Conservation (phyloP, 2,113 vertebrate genomes). For the Oreochromis niloticus region DNA sequence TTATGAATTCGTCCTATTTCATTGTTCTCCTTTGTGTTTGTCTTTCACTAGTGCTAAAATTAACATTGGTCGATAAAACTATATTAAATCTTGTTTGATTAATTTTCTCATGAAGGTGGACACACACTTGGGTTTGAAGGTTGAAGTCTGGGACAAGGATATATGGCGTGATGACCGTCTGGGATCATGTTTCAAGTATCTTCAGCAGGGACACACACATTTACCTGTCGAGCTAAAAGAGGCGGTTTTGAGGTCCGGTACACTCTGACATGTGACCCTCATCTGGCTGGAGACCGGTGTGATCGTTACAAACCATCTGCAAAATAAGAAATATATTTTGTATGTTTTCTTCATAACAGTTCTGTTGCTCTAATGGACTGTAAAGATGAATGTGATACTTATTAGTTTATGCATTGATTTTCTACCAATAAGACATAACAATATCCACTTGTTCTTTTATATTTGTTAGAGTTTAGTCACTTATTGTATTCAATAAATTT, state of each 20-base stretch:
- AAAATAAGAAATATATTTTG: neutral
- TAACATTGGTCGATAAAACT: neutral
- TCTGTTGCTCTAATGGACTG: neutral
- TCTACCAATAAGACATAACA: neutral
- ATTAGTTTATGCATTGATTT: neutral
- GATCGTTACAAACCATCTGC: neutral
- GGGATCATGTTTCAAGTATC: neutral
- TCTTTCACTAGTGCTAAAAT: neutral
- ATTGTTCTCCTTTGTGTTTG: neutral
- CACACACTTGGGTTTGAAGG: neutral
- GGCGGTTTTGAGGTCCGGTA: too few relatives aligned
- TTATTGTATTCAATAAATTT: neutral
- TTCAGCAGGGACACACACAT: neutral
- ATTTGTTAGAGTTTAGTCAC: neutral
- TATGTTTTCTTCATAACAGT: neutral
- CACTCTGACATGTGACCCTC: too few relatives aligned
- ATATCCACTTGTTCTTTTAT: neutral
- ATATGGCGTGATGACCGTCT: neutral
- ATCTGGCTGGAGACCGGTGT: conserved; percentile 33
- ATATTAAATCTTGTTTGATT: neutral
- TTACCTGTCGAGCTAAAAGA: too few relatives aligned
- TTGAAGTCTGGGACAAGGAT: conserved; percentile 40
- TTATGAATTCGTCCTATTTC: neutral
- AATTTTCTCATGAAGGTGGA: neutral
- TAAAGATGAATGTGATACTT: neutral